Base-by-base conservation (phyloP, 2,888 invertebrate species). In the Eubasilissa splendida region DNA sequence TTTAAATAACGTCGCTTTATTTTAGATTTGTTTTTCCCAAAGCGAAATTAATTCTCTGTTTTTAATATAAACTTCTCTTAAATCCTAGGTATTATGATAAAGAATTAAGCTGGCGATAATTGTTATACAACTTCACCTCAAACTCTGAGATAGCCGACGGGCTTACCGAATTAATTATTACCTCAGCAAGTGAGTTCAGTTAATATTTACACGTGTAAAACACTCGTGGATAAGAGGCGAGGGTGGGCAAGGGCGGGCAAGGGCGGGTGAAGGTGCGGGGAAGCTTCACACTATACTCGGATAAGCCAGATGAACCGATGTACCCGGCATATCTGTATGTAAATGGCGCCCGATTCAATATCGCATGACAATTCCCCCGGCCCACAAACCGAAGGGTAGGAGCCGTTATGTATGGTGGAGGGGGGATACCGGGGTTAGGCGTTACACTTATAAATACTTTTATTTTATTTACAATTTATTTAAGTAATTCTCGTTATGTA, bases 341-440 rank as follows among this genome's bases (percentile, higher is more conserved):
- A 82, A 82, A 82, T 82, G 82, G 83, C 81, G 82, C 82, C 80
- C 81, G 83, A 83, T 84, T 85, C 65, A 84, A 84, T 84, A 84
- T 85, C 85, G 81, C 84, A 84, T 80, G 84, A 83, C 82, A 82
- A 77, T 84, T 82, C 80, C 79, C 59, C 42, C 14, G 12, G 66
- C 58, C 79, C 33, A 63, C 31, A 63, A 42, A 63, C 31, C 63
- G 63, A 63, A 63, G 80, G 76, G 82, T 83, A 33, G 63, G 63
- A 11, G 33, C 11, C 63, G 63, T 31, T 63, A 33, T 63, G 31
- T 63, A 63, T n/a, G 68, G 68, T n/a, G 68, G 53, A 71, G 12
- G 14, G n/a, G 71, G 71, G 56, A 10, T 10, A 31, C 31, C 33
- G 54, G 56, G 56, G 71, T 42, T 71, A 53, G 22, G 31, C n/a